phyloP scores from a whole-genome alignment of 2,888 invertebrate genomes.

The Leptogaster cylindrica region DNA sequence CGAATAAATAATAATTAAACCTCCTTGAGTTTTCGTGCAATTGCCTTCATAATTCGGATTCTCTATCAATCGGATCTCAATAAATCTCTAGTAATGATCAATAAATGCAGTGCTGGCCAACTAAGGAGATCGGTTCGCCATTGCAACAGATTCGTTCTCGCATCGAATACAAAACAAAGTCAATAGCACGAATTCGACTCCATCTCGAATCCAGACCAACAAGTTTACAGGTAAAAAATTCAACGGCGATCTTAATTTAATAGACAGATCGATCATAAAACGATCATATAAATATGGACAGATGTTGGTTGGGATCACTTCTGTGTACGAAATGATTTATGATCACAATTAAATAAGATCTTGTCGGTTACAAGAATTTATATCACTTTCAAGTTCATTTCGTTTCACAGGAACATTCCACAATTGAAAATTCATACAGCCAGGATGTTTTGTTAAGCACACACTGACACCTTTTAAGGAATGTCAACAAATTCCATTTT shows the following conservation, averaged over 20 bases:
- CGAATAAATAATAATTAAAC: conserved; percentile 27
- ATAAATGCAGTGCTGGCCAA: conserved; percentile 18
- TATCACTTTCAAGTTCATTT: conserved; percentile 30
- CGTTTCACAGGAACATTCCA: too few species aligned
- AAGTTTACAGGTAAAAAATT: conserved; percentile 6
- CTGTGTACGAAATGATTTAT: conserved; percentile 41
- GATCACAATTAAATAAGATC: conserved; percentile 35
- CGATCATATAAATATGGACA: conserved; percentile 42
- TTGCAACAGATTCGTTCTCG: conserved; percentile 3
- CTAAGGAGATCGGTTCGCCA: neutral
- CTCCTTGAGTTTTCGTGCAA: conserved; percentile 10
- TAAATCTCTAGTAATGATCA: conserved; percentile 31
- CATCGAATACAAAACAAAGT: too few species aligned
- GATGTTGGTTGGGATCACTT: conserved; percentile 42
- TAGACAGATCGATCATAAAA: conserved; percentile 43
- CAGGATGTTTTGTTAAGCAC: too few species aligned
- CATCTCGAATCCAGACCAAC: conserved; percentile 1
- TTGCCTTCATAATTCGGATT: conserved; percentile 19
- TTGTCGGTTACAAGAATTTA: conserved; percentile 37
- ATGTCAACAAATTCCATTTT: too few species aligned
- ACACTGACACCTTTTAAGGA: too few species aligned
- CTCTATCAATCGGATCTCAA: conserved; percentile 23
- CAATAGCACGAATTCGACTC: neutral
- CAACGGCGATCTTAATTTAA: conserved; percentile 38
- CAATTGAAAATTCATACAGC: too few species aligned